Evolutionary conservation across 2,113 vertebrate species (phyloP), one percentile per base, ranked within the genome.

Genomic region (Anguilla rostrata): DNA sequence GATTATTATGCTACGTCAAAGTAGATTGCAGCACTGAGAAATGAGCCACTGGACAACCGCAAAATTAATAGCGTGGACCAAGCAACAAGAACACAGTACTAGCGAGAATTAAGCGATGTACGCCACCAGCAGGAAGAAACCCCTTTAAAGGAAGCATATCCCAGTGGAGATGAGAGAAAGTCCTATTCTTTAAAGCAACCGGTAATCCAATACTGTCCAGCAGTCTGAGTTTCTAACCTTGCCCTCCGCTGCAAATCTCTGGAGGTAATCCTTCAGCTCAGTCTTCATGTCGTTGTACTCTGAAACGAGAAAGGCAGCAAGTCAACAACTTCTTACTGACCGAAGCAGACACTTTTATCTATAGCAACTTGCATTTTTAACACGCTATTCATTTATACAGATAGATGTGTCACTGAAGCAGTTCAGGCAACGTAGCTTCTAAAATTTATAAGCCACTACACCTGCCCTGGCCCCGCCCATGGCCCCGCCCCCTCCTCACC

Each of bases 211-310:
- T 66, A 66, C 60, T 6, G 60, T 66, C 22, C 5, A 26, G 26
- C 22, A 66, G 60, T 66, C 1, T 14, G 79, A 41, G 79, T 34
- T 63, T 29, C 85, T 92, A 93, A 99, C 98, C 95, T 99, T 99
- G 92, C 98, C 98, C 92, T 99, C 98, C 85, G 98, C 95, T 86
- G 98, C 98, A 90, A 99, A 99, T 66, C 94, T 96, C 94, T 97
- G 97, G 91, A 99, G 96, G 92, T 97, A 99, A 90, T 99, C 98
- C 78, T 97, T 99, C 90, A 99, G 94, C 86, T 99, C 98, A 0
- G 96, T 97, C 93, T 99, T 99, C 94, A 99, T 95, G 90, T 99
- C 98, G 16, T 99, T 99, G 94, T 99, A 99, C 46, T 97, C 98
- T 99, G 92, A 63, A 34, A 75, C n/a, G 26, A 7, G 12, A 82